These are phyloP conservation scores for Potamilus streckersoni DNA, from an alignment of 1,140 invertebrate genomes.

Conservation along the genomic window DNA sequence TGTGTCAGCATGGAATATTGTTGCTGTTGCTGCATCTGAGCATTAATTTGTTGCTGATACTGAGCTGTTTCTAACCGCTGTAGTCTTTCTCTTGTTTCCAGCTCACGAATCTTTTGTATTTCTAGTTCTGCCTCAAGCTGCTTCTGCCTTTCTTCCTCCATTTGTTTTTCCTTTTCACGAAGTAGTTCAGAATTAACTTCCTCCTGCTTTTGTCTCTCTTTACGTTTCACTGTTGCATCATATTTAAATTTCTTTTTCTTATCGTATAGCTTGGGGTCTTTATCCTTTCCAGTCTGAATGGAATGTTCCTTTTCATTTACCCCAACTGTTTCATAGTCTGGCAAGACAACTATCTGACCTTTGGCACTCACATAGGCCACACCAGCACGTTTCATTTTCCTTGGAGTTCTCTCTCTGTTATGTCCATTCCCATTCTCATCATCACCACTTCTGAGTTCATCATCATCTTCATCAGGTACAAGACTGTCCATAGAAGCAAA, in stretches of 20 bases:
- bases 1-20: constrained; percentile 26
- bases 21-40: constrained; percentile 31
- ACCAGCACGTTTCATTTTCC: constrained; percentile 46
- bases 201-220: constrained; percentile 31
- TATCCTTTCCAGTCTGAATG: constrained; percentile 3
- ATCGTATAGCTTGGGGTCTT: constrained; percentile 34
- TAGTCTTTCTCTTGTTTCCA: constrained; percentile 46
- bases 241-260: constrained; percentile 51
- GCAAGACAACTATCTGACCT: constrained; percentile 49
- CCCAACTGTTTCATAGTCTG: constrained; percentile 29
- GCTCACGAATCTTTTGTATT: constrained; percentile 40
- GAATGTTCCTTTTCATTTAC: neutral
- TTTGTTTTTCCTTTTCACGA: constrained; percentile 40
- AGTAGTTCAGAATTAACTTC: constrained; percentile 31
- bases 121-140: constrained; percentile 49
- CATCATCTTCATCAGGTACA: constrained; percentile 14
- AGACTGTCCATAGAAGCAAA: too few species aligned
- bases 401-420: constrained; percentile 14
- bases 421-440: constrained; percentile 30
- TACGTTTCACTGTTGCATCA: constrained; percentile 32
- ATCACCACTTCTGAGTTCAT: constrained; percentile 30
- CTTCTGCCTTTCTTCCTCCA: constrained; percentile 42
- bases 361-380: constrained; percentile 50
- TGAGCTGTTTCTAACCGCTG: constrained; percentile 45
- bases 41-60: constrained; percentile 34